Base-by-base conservation (phyloP, 2,888 invertebrate species). In the Fragum fragum region DNA sequence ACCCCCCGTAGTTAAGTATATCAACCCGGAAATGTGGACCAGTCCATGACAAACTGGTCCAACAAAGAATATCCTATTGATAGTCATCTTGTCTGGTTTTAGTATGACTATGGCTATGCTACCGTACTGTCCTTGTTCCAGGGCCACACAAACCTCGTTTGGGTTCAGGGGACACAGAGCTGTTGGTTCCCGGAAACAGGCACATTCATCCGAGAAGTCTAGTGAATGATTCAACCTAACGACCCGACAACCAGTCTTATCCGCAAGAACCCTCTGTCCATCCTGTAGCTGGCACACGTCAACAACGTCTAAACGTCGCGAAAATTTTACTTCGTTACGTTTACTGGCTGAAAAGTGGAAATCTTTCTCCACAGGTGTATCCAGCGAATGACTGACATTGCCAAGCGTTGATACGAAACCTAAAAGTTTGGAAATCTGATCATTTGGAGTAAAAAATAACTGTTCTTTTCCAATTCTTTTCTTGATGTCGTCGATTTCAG, bases 281-380 rank as follows among this genome's bases (percentile, higher is more conserved):
- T 53, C 53, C 23, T 53, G 53, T 53, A 53, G n/a, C 53, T 53
- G 53, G n/a, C 53, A 53, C n/a, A 53, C 53, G 23, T 53, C 53
- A 21, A 53, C n/a, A n/a, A 53, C 23, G 53, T 53, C 53, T 14
- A 53, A 1, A 53, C 53, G 53, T 23, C 53, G 14, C 9, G 53
- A 53, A n/a, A 53, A 53, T 23, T 3, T 53, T 1, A 53, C 53
- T 53, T 53, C 53, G 23, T 53, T 53, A n/a, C 53, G 53, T 21
- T 21, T 53, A 53, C 53, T 53, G 53, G 53, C 53, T 23, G n/a
- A 21, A 23, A 18, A 53, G 23, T 53, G 53, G 53, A 18, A 53
- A n/a, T 53, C n/a, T 23, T n/a, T 0, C 9, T 53, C 53, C 23
- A 21, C 53, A 1, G 23, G n/a, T 5, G 53, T 7, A 1, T 53